phyloP scores from a whole-genome alignment of 2,797 vertebrate genomes.

The Phrynocephalus forsythii region DNA sequence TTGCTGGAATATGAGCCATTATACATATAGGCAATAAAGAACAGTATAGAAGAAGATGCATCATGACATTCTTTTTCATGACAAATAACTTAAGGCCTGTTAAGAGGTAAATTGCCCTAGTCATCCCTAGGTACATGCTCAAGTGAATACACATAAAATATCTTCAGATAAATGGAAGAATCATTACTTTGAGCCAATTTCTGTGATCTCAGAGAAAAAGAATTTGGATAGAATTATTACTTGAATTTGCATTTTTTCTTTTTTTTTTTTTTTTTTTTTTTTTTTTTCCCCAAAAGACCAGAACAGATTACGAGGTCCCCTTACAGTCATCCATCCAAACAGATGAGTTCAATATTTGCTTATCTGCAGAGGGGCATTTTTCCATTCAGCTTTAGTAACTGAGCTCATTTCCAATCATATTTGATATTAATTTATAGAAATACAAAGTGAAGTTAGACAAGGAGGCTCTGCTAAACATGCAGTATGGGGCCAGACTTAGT shows the following conservation, averaged over 20 bases:
- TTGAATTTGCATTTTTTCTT: neutral
- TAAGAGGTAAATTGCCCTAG: neutral
- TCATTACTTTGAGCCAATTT: neutral
- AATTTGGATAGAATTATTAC: constrained; percentile 1
- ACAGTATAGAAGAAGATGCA: neutral
- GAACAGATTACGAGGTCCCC: neutral
- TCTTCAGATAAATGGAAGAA: neutral
- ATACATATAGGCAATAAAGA: too few species aligned
- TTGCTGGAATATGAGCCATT: too few species aligned
- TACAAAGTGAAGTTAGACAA: neutral
- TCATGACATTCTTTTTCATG: neutral
- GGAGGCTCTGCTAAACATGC: neutral
- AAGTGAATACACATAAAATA: neutral
- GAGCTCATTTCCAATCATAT: neutral
- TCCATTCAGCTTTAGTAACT: neutral
- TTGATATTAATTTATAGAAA: neutral
- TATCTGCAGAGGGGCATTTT: neutral
- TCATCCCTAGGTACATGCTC: neutral
- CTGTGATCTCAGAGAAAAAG: constrained; percentile 11
- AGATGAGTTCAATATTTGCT: neutral
- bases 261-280: too few species aligned
- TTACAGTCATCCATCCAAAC: neutral
- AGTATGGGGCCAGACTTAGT: neutral
- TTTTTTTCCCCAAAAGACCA: neutral
- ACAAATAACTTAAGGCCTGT: neutral